Conservation (phyloP, 2,113 vertebrate species). For the Thymallus thymallus region DNA sequence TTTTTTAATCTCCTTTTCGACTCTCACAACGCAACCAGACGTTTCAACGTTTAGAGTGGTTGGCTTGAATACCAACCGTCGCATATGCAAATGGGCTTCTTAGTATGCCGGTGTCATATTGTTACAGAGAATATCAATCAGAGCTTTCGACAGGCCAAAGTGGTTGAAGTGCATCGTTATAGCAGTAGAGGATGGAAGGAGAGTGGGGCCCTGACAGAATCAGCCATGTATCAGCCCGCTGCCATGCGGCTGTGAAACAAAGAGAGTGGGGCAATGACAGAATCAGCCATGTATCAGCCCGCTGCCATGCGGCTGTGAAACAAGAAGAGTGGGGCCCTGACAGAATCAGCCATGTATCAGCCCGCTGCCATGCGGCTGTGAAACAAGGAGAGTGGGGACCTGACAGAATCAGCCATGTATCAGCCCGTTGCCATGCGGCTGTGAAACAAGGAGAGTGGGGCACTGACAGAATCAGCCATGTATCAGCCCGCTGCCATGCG, state of each 20-base stretch:
- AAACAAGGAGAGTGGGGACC: not conserved
- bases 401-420: not conserved
- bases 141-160: slow-evolving; percentile 3
- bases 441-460: not conserved
- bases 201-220: not conserved
- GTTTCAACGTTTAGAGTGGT: not conserved
- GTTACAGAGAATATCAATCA: slow-evolving; percentile 11
- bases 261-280: not conserved
- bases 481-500: not conserved
- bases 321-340: not conserved
- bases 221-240: not conserved
- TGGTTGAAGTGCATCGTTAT: not conserved
- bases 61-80: slow-evolving; percentile 3
- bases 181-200: not conserved
- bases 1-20: not conserved
- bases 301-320: not conserved
- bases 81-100: slow-evolving; percentile 5
- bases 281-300: not conserved
- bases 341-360: not conserved
- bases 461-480: not conserved
- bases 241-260: not conserved
- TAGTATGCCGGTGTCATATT: slow-evolving; percentile 1
- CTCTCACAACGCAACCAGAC: not conserved
- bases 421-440: not conserved
- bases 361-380: not conserved